Evolutionary conservation across 2,797 vertebrate species (phyloP), one percentile per base, ranked within the genome.

Genomic region (Poecilia picta): DNA sequence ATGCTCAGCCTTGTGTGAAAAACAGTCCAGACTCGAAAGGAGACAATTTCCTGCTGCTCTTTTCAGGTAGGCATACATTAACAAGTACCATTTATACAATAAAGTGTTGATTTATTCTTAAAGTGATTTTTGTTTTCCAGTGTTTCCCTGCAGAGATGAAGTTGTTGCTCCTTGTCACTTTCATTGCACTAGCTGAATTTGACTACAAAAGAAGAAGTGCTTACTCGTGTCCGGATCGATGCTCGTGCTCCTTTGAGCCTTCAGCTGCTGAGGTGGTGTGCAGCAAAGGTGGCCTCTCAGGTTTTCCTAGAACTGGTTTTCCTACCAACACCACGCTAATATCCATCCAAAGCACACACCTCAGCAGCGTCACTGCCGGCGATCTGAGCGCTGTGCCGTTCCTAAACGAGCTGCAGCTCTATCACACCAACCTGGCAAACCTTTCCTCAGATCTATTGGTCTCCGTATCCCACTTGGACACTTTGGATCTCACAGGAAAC

Each of bases 401-500:
- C 73, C 78, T 95, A 31, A 81, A 70, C 12, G 46, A 81, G n/a
- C 93, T 95, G n/a, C 93, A 94, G 81, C 86, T 95, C 53, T 95
- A 93, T 79, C 81, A 88, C 78, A 91, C 87, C 88, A 86, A 89
- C 72, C 85, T 95, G 75, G 75, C 45, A 0, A 81, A 55, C 1
- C 88, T 95, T 66, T 87, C 94, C 1, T 77, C 89, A 5, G 89
- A 94, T 73, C 85, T 96, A 0, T 88, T 95, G 76, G 78, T 57
- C 11, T 81, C 62, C 0, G 77, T 95, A 57, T 89, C 90, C 78
- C 83, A 59, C 41, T 85, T 96, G 59, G 79, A 81, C 72, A 81
- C 16, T 0, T 75, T 96, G 86, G 95, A 95, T 82, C 91, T 96
- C 84, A 95, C 93, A 0, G 93, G 93, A 5, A 95, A 95, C 81